A percentile compares a stretch with the other conserved stretches of the same genome.
Conservation (phyloP, 1,140 invertebrate species). For the Anagrus nilaparvatae region DNA sequence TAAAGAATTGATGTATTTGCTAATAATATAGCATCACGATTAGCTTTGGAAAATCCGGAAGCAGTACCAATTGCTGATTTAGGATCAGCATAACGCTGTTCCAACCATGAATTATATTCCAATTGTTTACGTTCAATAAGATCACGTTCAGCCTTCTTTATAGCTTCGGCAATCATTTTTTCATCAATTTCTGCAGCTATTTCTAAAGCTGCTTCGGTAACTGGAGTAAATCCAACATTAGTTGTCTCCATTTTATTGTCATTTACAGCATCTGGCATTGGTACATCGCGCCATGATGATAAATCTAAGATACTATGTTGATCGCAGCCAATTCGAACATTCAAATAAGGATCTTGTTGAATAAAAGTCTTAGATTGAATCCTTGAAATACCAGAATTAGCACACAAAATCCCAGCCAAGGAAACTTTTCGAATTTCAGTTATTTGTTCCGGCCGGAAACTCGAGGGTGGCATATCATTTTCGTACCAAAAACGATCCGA, state of each 20-base stretch:
- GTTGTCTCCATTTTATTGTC: slow-evolving; percentile 41
- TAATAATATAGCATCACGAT: slow-evolving; percentile 65
- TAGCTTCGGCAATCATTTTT: slow-evolving; percentile 48
- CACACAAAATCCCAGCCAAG: slow-evolving; percentile 74
- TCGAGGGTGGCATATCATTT: slow-evolving; percentile 85
- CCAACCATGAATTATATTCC: slow-evolving; percentile 66
- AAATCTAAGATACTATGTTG: slow-evolving; percentile 57
- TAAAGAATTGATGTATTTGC: slow-evolving; percentile 82
- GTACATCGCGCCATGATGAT: slow-evolving; percentile 51
- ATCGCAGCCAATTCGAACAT: slow-evolving; percentile 67
- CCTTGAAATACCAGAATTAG: slow-evolving; percentile 55
- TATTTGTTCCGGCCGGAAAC: slow-evolving; percentile 72
- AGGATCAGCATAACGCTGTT: slow-evolving; percentile 57
- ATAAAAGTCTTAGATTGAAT: slow-evolving; percentile 81
- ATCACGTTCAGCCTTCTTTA: slow-evolving; percentile 64
- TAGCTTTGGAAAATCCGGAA: slow-evolving; percentile 80
- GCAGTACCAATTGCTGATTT: slow-evolving; percentile 77
- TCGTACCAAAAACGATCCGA: slow-evolving; percentile 94
- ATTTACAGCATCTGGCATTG: slow-evolving; percentile 30
- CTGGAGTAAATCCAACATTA: too few species aligned
- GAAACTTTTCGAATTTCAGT: slow-evolving; percentile 75
- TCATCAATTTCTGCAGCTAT: slow-evolving; percentile 35
- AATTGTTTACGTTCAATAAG: slow-evolving; percentile 58
- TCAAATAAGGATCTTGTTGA: slow-evolving; percentile 78
- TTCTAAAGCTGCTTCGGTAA: slow-evolving; percentile 15